These are phyloP conservation scores for Andrena flavipes DNA, from an alignment of 2,888 invertebrate genomes.

Conservation along the genomic window DNA sequence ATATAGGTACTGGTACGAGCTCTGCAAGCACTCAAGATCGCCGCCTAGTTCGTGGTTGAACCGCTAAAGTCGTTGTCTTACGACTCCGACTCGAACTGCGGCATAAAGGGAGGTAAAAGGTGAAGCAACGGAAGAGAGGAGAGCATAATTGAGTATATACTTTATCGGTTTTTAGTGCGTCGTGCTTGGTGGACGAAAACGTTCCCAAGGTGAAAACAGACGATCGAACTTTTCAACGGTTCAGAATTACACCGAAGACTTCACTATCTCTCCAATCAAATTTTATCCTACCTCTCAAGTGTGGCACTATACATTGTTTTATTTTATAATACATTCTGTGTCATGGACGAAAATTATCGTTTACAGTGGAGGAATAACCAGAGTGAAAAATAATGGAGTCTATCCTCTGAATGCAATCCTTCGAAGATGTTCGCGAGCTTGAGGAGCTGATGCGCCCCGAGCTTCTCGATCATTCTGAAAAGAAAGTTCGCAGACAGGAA, in stretches of 20 bases:
- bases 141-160: slow-evolving; percentile 51
- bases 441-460: slow-evolving; percentile 17
- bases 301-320: no score
- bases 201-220: not conserved
- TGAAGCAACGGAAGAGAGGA: slow-evolving; percentile 22
- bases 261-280: not conserved
- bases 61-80: slow-evolving; percentile 72
- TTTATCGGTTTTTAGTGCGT: slow-evolving; percentile 31
- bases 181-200: not conserved
- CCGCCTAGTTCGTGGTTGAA: slow-evolving; percentile 69
- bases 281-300: no score
- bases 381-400: no score
- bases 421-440: slow-evolving; percentile 24
- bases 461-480: slow-evolving; percentile 41
- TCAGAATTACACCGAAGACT: not conserved
- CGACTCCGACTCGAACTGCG: slow-evolving; percentile 54
- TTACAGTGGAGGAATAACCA: no score
- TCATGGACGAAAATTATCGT: not conserved
- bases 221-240: not conserved
- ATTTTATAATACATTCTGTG: not conserved
- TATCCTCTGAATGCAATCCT: not conserved
- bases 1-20: slow-evolving; percentile 61
- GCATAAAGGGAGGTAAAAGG: slow-evolving; percentile 42
- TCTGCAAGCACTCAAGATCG: slow-evolving; percentile 69
- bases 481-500: slow-evolving; percentile 35